A percentile compares a stretch with the other conserved stretches of the same genome.
Conservation (phyloP, 2,888 invertebrate species). For the Lycocerus yunnanus region DNA sequence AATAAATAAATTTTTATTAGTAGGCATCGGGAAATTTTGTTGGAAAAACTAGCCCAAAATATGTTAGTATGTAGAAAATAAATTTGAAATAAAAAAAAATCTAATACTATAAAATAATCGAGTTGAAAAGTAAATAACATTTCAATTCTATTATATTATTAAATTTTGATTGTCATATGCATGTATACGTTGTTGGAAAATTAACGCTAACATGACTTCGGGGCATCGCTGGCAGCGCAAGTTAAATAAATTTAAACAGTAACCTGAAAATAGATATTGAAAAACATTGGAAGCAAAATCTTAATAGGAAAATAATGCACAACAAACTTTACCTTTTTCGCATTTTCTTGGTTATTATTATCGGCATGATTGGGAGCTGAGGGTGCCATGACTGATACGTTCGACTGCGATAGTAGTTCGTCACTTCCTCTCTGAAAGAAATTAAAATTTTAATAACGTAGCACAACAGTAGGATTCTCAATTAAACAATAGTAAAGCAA, state of each 20-base stretch:
- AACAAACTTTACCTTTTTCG: conserved; percentile 80
- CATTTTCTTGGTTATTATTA: conserved; percentile 90
- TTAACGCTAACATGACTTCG: conserved; percentile 21
- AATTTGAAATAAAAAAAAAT: background rate
- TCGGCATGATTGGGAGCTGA: conserved; percentile 84
- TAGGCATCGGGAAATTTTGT: too few species aligned
- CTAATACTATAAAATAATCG: background rate
- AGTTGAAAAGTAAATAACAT: background rate
- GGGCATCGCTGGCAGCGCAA: conserved; percentile 1
- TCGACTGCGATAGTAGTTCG: conserved; percentile 94
- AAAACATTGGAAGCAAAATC: background rate
- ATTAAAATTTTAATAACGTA: conserved; percentile 41
- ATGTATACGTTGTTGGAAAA: conserved; percentile 11
- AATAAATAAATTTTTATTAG: too few species aligned
- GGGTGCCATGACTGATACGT: conserved; percentile 91
- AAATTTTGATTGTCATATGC: conserved; percentile 19
- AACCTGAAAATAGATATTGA: background rate
- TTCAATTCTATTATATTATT: background rate
- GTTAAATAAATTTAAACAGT: conserved; percentile 6
- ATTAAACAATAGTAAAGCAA: background rate
- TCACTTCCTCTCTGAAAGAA: conserved; percentile 91
- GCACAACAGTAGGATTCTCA: background rate
- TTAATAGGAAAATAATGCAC: background rate
- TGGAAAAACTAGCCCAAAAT: too few species aligned
- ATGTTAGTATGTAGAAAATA: too few species aligned